phyloP scores from a whole-genome alignment of 2,113 vertebrate species.

The Clarias batrachus region DNA sequence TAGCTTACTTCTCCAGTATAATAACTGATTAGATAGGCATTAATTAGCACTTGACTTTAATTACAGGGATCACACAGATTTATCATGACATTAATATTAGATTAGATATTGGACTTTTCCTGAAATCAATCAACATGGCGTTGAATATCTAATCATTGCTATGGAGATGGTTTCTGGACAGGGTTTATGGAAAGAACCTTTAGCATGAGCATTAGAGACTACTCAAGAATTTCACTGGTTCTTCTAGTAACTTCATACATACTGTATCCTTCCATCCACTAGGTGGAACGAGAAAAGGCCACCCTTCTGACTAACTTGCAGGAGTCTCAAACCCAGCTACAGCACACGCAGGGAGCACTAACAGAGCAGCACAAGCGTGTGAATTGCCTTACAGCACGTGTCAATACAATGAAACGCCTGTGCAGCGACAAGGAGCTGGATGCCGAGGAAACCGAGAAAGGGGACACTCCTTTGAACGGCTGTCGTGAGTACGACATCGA shows the following conservation, averaged over 20 bases:
- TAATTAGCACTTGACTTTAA: conserved; percentile 35
- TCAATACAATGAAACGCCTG: conserved; percentile 81
- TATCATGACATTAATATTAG: background rate
- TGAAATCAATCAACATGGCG: background rate
- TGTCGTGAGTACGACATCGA: conserved; percentile 81
- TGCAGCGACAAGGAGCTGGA: conserved; percentile 83
- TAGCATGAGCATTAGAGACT: background rate
- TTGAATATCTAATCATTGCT: background rate
- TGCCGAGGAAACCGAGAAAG: conserved; percentile 82
- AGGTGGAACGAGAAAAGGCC: conserved; percentile 95
- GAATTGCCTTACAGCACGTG: conserved; percentile 85
- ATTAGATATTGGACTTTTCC: no score
- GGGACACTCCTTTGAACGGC: conserved; percentile 64
- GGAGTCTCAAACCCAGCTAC: conserved; percentile 92
- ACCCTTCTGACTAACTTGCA: conserved; percentile 87
- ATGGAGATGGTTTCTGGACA: background rate
- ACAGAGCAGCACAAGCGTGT: conserved; percentile 87
- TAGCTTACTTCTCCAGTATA: conserved; percentile 1
- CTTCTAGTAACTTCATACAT: background rate
- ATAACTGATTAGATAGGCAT: conserved; percentile 50
- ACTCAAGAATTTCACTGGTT: background rate
- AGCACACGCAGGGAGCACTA: conserved; percentile 92
- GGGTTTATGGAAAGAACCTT: background rate
- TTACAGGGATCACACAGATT: conserved; percentile 12
- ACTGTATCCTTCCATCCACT: conserved; percentile 45